Evolutionary conservation across 2,797 vertebrate species (phyloP).

Genomic region (Pempheris klunzingeri): DNA sequence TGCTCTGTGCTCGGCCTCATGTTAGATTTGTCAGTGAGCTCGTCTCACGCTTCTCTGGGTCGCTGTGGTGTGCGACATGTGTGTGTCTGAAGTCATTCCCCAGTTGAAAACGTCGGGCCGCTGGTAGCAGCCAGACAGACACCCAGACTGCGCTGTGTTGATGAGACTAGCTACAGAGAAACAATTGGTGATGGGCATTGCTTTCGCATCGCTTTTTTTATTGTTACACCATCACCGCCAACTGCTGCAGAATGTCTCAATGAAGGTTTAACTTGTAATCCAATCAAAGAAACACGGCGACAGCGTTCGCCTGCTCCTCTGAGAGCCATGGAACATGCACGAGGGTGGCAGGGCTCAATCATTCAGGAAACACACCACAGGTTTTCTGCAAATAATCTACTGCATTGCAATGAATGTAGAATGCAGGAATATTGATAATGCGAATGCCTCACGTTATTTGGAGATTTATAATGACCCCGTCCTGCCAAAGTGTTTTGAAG

Average conservation of each 20-base stretch:
- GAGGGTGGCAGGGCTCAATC: neutral
- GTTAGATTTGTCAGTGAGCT: neutral
- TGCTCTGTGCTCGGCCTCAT: accelerated
- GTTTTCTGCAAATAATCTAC: neutral
- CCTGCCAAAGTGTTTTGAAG: neutral
- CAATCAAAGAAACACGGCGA: neutral
- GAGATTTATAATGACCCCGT: neutral
- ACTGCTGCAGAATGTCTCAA: neutral
- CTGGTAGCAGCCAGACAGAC: neutral
- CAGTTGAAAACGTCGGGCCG: neutral
- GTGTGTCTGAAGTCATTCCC: neutral
- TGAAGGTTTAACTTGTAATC: neutral
- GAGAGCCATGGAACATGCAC: neutral
- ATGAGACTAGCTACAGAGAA: accelerated
- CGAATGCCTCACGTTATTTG: neutral
- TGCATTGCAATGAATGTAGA: neutral
- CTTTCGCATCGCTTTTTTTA: too few relatives aligned
- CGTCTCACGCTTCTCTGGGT: neutral
- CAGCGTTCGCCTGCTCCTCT: neutral
- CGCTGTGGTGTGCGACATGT: too few relatives aligned
- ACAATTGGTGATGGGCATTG: neutral
- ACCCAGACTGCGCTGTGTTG: accelerated
- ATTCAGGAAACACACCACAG: neutral
- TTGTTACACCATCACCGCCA: too few relatives aligned
- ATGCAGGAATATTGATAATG: neutral